Conservation (phyloP, 2,797 vertebrate genomes). For the Nannoperca obscura region DNA sequence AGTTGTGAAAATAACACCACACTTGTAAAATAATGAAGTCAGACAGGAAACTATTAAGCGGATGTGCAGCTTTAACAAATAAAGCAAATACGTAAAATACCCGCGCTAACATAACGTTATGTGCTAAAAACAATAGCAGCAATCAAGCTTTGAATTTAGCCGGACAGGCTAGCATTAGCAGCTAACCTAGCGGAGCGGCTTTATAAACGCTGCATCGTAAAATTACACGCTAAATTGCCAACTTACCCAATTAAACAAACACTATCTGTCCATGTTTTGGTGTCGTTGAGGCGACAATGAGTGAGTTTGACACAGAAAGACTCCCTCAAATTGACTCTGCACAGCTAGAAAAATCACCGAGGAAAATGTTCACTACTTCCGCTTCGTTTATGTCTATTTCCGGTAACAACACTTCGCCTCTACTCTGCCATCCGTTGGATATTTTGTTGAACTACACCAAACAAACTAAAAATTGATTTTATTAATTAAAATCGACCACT, state of each 20-base stretch:
- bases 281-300: background rate
- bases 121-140: constrained; percentile 81
- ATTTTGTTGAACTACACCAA: background rate
- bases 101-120: background rate
- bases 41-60: fast-evolving
- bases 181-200: constrained; percentile 27
- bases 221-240: background rate
- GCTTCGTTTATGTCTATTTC: constrained; percentile 55
- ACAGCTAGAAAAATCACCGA: constrained; percentile 22
- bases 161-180: constrained; percentile 58
- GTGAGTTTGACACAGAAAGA: constrained; percentile 1
- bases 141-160: constrained; percentile 53
- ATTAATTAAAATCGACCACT: background rate
- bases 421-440: constrained; percentile 46
- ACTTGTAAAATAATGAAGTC: background rate
- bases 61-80: fast-evolving
- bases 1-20: background rate
- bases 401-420: constrained; percentile 17
- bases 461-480: background rate
- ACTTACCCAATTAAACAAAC: constrained; percentile 64
- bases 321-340: background rate
- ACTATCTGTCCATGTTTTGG: constrained; percentile 78
- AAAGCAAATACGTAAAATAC: background rate
- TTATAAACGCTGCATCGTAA: background rate
- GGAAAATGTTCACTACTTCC: constrained; percentile 61